Percentiles rank a stretch among this genome's conserved stretches.
Evolutionary conservation across 2,113 vertebrate genomes (phyloP).

Genomic region (Salvelinus sp.): DNA sequence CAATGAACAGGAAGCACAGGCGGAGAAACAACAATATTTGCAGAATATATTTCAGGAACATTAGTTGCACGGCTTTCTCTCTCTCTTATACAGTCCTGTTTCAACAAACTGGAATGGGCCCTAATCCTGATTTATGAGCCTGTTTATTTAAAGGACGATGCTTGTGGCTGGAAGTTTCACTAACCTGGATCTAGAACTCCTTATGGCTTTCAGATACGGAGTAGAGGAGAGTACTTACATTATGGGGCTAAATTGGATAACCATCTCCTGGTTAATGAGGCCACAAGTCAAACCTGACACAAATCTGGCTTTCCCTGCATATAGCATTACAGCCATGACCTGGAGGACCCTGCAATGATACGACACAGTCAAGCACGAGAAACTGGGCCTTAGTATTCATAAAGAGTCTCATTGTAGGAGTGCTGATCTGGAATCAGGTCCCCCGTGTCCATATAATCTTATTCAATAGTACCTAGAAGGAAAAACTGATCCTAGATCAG

Average conservation of each 20-base stretch:
- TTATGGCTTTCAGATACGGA: background rate
- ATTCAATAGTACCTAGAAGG: too few species aligned
- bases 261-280: background rate
- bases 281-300: background rate
- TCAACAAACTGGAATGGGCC: constrained; percentile 46
- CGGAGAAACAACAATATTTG: constrained; percentile 81
- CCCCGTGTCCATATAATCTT: too few species aligned
- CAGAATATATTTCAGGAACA: constrained; percentile 71
- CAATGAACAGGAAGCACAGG: constrained; percentile 81
- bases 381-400: too few species aligned
- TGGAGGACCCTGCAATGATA: too few species aligned
- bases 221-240: background rate
- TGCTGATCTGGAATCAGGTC: too few species aligned
- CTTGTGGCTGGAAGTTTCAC: constrained; percentile 30
- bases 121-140: constrained; percentile 69
- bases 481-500: too few species aligned
- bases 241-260: background rate
- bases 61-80: constrained; percentile 44
- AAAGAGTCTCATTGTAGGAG: background rate
- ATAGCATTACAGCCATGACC: too few species aligned
- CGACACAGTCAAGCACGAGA: background rate
- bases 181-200: constrained; percentile 41
- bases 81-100: constrained; percentile 34
- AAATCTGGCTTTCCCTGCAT: background rate
- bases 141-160: constrained; percentile 61